Evolutionary conservation across 2,888 invertebrate species (phyloP).

Genomic region (Arrhopalites spinosus): DNA sequence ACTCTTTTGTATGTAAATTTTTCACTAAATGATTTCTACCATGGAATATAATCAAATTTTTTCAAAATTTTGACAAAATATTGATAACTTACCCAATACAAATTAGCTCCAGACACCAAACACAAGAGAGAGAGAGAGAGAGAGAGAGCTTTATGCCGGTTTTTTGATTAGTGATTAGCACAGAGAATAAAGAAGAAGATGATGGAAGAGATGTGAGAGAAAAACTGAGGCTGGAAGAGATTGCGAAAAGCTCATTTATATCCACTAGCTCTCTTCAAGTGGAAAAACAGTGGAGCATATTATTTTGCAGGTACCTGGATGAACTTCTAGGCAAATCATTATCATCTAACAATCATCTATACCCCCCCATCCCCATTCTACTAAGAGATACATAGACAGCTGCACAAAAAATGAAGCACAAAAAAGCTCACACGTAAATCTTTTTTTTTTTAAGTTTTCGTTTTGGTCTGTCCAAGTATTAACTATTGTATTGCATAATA

Average conservation of each 20-base stretch:
- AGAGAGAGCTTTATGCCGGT: not conserved
- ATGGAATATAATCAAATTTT: no score
- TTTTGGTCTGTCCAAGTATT: no score
- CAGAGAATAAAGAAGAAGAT: not conserved
- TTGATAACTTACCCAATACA: no score
- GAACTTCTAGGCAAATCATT: constrained; percentile 2
- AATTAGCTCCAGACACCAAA: no score
- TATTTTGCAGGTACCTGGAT: not conserved
- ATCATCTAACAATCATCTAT: not conserved
- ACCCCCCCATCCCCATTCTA: no score
- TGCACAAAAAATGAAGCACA: not conserved
- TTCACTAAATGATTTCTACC: no score
- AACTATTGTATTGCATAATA: no score
- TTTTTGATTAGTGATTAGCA: not conserved
- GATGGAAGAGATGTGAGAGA: constrained; percentile 5
- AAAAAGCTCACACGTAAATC: not conserved
- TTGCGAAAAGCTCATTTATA: not conserved
- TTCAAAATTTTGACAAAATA: no score
- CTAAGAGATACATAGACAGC: not conserved
- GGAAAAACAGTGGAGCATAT: not conserved
- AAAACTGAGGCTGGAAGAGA: constrained; percentile 24
- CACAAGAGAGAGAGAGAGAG: no score
- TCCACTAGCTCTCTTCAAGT: not conserved
- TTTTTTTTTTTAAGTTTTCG: no score
- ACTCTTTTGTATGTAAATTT: no score